Evolutionary conservation across 1,140 invertebrate species (phyloP).

Genomic region (Drosophila trapezifrons): DNA sequence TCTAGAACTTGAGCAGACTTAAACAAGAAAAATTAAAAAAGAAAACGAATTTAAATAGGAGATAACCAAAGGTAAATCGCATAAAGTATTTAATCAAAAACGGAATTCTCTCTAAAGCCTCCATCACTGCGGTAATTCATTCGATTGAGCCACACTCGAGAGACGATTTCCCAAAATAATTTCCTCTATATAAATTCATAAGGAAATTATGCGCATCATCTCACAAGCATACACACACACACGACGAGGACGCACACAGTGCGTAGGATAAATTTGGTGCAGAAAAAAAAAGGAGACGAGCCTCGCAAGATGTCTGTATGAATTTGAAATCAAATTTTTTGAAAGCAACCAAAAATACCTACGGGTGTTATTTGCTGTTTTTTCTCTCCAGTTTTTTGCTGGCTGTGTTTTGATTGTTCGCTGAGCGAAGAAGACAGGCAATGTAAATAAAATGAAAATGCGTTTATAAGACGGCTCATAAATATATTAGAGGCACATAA

Average conservation of each 20-base stretch:
- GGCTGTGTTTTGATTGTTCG: slow-evolving; percentile 29
- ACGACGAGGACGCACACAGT: slow-evolving; percentile 16
- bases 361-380: slow-evolving; percentile 56
- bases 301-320: slow-evolving; percentile 64
- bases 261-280: slow-evolving; percentile 41
- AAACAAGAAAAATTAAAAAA: not conserved
- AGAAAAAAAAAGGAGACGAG: slow-evolving; percentile 9
- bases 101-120: not conserved
- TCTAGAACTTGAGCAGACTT: not conserved
- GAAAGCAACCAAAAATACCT: slow-evolving; percentile 56
- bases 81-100: slow-evolving; percentile 30
- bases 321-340: slow-evolving; percentile 78
- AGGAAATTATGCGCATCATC: slow-evolving; percentile 63
- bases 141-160: slow-evolving; percentile 44
- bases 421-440: slow-evolving; percentile 32
- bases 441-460: slow-evolving; percentile 80
- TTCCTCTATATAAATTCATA: slow-evolving; percentile 58
- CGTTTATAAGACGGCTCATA: slow-evolving; percentile 82
- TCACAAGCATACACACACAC: slow-evolving; percentile 22
- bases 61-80: not conserved
- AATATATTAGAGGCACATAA: slow-evolving; percentile 81
- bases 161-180: slow-evolving; percentile 47
- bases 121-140: slow-evolving; percentile 17
- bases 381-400: slow-evolving; percentile 14
- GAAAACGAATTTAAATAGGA: not conserved